Conservation (phyloP, 1,140 invertebrate genomes). For the Meloidogyne floridensis region DNA sequence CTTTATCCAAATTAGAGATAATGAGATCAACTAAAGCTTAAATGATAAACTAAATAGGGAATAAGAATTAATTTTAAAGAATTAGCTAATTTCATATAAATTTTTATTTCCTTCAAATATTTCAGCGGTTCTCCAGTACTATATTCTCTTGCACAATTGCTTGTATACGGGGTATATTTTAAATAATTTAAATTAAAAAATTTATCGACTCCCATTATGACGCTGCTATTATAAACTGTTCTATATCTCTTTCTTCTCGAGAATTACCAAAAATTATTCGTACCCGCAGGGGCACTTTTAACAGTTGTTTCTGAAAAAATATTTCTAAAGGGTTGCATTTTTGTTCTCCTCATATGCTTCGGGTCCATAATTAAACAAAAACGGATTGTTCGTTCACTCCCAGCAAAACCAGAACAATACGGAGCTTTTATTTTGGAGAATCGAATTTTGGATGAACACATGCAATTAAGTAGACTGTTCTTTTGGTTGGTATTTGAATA, state of each 20-base stretch:
- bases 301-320: too few species aligned
- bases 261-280: too few species aligned
- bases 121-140: slow-evolving; percentile 41
- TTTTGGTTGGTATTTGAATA: slow-evolving; percentile 46
- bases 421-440: slow-evolving; percentile 50
- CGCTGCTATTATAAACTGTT: too few species aligned
- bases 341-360: slow-evolving; percentile 48
- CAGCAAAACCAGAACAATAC: slow-evolving; percentile 46
- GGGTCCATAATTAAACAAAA: slow-evolving; percentile 47
- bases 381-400: slow-evolving; percentile 37
- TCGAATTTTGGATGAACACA: slow-evolving; percentile 44
- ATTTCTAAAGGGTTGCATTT: slow-evolving; percentile 38
- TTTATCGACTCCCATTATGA: background rate
- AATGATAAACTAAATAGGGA: too few species aligned
- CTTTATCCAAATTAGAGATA: too few species aligned
- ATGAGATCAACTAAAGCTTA: too few species aligned
- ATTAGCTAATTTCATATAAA: too few species aligned
- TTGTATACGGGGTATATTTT: slow-evolving; percentile 39
- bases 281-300: too few species aligned
- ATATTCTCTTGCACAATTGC: slow-evolving; percentile 48
- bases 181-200: too few species aligned
- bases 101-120: background rate
- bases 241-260: too few species aligned
- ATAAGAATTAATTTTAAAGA: too few species aligned
- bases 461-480: slow-evolving; percentile 41